Base-by-base conservation (phyloP, 2,797 vertebrate genomes). In the Neostethus bicornis region DNA sequence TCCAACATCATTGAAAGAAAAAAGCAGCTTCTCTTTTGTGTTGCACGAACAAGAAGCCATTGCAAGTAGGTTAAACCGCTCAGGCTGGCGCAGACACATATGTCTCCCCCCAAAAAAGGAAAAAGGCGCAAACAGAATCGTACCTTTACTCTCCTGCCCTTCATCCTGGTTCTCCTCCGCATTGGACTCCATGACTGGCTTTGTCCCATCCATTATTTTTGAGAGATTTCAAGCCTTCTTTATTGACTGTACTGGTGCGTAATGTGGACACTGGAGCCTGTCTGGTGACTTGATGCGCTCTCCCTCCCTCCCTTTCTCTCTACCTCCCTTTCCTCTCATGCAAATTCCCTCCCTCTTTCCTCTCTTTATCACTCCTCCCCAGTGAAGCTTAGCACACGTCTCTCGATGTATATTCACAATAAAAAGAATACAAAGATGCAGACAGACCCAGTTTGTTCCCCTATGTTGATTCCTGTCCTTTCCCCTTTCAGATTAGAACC, bases 61-160 rank as follows among this genome's bases (percentile, higher is more conserved):
- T 57, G 65, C 79, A 85, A 80, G 77, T 84, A 74, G 85, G 86
- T 85, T 86, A 86, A 88, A 76, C 73, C 81, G 71, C 75, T 80
- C 70, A 50, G 53, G 48, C 73, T 81, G 80, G 79, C 76, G 73
- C 78, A 69, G 61, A 84, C 80, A 88, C 90, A 87, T 89, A 88
- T 81, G 61, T 76, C 86, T 77, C 87, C 54, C 63, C 23, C 57
- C 28, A 20, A 39, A 51, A 82, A 37, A 0, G 16, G 1, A 25
- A 2, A 10, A 63, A 66, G 20, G 54, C 64, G 66, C 70, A 62
- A 49, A 68, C 55, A 53, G 1, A 34, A 7, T 51, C 80, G 87
- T 95, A 98, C 96, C 96, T 99, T 96, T 98, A 92, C 94, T 97
- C 84, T 97, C 96, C 89, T 95, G 95, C 74, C 93, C 94, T 92